Conservation (phyloP, 2,113 vertebrate species). For the Dissostichus mawsoni region DNA sequence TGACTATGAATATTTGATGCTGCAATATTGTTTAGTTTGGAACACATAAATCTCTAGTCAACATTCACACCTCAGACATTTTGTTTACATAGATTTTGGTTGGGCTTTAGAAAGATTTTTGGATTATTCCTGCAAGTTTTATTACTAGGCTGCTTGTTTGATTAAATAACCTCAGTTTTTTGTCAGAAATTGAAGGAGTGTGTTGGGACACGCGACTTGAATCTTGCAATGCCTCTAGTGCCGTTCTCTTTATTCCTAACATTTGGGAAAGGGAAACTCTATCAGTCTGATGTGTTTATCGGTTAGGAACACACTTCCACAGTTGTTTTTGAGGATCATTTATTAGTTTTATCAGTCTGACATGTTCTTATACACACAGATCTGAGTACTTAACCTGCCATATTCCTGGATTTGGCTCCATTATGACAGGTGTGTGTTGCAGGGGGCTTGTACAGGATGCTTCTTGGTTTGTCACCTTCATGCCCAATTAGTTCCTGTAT, state of each 20-base stretch:
- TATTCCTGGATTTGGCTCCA: constrained; percentile 41
- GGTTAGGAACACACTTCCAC: background rate
- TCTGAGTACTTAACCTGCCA: constrained; percentile 17
- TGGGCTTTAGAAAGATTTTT: constrained; percentile 19
- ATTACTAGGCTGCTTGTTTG: constrained; percentile 55
- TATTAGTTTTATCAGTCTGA: constrained; percentile 22
- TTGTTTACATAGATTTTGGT: constrained; percentile 51
- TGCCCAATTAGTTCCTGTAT: constrained; percentile 71
- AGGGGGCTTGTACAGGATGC: constrained; percentile 63
- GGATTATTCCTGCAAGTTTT: constrained; percentile 32
- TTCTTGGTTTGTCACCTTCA: constrained; percentile 79
- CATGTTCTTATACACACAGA: constrained; percentile 9
- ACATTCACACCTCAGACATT: constrained; percentile 47
- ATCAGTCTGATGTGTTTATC: background rate
- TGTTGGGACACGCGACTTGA: background rate
- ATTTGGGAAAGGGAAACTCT: background rate
- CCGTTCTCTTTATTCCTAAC: background rate
- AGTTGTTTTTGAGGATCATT: background rate
- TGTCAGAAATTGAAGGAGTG: constrained; percentile 11
- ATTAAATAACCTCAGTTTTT: constrained; percentile 65
- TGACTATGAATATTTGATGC: constrained; percentile 80
- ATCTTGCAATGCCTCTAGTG: background rate
- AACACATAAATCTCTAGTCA: constrained; percentile 62
- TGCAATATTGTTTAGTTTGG: constrained; percentile 66
- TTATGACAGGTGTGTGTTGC: constrained; percentile 74